Percentiles rank a stretch among this genome's conserved stretches.
Conservation (phyloP, 2,797 vertebrate genomes). For the Serranus cabrilla region DNA sequence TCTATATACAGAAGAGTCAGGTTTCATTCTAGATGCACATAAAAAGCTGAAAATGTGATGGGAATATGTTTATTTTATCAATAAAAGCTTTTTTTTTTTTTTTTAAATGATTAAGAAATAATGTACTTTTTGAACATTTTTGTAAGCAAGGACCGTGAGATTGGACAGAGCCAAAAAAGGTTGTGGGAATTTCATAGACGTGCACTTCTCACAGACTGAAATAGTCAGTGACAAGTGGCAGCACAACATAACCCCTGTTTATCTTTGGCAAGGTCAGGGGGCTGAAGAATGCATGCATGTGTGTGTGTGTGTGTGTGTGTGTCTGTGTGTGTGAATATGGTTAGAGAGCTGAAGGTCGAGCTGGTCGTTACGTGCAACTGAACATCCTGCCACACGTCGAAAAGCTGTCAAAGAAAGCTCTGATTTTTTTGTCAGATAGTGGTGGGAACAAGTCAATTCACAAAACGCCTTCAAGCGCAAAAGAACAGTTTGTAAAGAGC, state of each 20-base stretch:
- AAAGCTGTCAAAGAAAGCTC: constrained; percentile 44
- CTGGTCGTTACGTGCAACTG: not conserved
- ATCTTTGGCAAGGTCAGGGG: constrained; percentile 61
- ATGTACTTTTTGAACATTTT: not conserved
- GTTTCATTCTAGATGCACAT: not conserved
- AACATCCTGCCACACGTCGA: constrained; percentile 26
- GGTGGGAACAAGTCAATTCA: not conserved
- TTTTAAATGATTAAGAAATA: not conserved
- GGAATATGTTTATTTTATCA: not conserved
- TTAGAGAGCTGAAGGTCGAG: constrained; percentile 14
- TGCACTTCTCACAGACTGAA: constrained; percentile 81
- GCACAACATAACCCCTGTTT: constrained; percentile 49
- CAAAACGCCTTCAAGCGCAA: not conserved
- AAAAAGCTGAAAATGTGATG: not conserved
- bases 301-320: constrained; percentile 14
- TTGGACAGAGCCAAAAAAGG: constrained; percentile 34
- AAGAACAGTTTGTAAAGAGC: not conserved
- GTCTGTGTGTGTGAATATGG: constrained; percentile 12
- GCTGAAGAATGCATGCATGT: constrained; percentile 26
- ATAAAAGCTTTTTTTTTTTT: not conserved
- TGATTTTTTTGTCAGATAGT: not conserved
- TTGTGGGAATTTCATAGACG: constrained; percentile 78
- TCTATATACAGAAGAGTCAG: constrained; percentile 18
- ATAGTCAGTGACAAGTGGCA: constrained; percentile 61
- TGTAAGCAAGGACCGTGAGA: not conserved